Percentiles rank a stretch among this genome's conserved stretches.
These are phyloP conservation scores for Icerya purchasi DNA, from an alignment of 2,888 invertebrate species.

Conservation along the genomic window DNA sequence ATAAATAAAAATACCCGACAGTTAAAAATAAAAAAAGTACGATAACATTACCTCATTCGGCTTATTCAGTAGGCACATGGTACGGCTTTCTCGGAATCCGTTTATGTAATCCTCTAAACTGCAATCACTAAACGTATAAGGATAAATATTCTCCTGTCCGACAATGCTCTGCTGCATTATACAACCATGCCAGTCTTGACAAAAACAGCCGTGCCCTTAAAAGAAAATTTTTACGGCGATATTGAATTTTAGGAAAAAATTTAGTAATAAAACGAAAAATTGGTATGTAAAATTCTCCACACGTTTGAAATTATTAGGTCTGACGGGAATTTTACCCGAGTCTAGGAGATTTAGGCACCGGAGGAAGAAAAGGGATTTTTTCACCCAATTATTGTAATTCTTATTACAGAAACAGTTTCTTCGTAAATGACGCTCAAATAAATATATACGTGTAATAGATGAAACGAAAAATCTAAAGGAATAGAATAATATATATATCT, in stretches of 20 bases:
- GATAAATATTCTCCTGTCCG: slow-evolving; percentile 75
- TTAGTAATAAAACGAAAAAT: not conserved
- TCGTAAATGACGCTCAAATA: too few species aligned
- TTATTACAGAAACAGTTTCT: not conserved
- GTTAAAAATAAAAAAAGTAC: too few species aligned
- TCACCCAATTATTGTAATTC: not conserved
- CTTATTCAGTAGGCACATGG: slow-evolving; percentile 78
- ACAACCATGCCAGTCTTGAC: slow-evolving; percentile 87
- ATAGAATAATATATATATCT: too few species aligned
- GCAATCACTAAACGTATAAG: slow-evolving; percentile 93
- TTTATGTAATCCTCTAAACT: slow-evolving; percentile 78
- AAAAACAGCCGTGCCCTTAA: slow-evolving; percentile 56
- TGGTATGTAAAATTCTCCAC: not conserved
- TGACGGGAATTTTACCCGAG: too few species aligned
- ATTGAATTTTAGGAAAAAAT: slow-evolving; percentile 11
- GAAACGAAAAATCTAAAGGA: too few species aligned
- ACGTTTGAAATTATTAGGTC: not conserved
- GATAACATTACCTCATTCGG: slow-evolving; percentile 92
- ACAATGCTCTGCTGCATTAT: slow-evolving; percentile 87
- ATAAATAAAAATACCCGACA: too few species aligned
- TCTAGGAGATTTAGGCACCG: not conserved
- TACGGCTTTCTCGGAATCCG: slow-evolving; percentile 63
- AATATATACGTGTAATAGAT: too few species aligned
- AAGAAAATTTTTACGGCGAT: too few species aligned
- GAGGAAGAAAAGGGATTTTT: not conserved